Base-by-base conservation (phyloP, 2,797 vertebrate species). In the Crax fasciolata region DNA sequence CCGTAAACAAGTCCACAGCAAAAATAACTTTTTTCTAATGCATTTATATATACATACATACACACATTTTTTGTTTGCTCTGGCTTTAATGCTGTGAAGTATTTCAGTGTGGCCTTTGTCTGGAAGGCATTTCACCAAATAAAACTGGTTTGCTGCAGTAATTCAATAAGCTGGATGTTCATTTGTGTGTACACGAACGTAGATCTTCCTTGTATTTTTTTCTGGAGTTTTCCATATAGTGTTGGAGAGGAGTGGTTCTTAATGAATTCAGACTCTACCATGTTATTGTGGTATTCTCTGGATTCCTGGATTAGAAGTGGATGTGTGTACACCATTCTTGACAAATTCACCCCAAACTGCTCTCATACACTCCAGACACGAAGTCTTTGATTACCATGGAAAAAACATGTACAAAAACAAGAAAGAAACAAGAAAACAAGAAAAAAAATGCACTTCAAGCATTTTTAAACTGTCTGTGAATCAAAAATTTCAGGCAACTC, bases 281-380 rank as follows among this genome's bases (percentile, higher is more conserved):
- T 55, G 10, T 20, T 66, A 43, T 48, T 10, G 2, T 23, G 9
- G 15, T 75, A 58, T 21, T 73, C 82, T 59, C 44, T 74, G 32
- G 9, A 30, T 71, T 79, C 21, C 44, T 79, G 28, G 16, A 38
- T 74, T 73, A 52, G 48, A 76, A 90, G 20, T 21, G 24, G 16
- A 24, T 62, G 4, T 4, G 18, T 5, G 30, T 3, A 2, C 4
- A 2, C 8, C 0, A 0, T 12, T 68, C n/a, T 27, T 35, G 2
- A 84, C 46, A 35, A 57, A 41, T 2, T 51, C 13, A 3, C 13
- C 24, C 28, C 51, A 43, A 84, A 66, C 4, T 52, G 13, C 15
- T 46, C 35, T 83, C 44, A 41, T 1, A 0, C 55, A 48, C 62
- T 38, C 28, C 49, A 76, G 43, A 25, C 13, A 55, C 2, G 88